Evolutionary conservation across 2,797 vertebrate species (phyloP).

Genomic region (Oryzias dopingdopingensis): DNA sequence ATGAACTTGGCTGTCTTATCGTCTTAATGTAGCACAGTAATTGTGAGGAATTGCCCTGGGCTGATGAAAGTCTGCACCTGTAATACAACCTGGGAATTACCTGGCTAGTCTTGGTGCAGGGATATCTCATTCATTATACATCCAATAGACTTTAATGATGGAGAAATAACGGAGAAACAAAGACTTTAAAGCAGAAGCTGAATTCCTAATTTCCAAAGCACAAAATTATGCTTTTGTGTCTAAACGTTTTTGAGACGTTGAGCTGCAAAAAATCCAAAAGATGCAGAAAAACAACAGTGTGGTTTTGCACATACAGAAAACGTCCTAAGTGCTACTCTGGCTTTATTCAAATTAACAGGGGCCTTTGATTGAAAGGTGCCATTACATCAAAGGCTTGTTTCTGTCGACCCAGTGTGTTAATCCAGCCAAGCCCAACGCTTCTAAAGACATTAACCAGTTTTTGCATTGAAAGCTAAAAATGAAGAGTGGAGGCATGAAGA

Average conservation of each 20-base stretch:
- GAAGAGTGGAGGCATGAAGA: background rate
- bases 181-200: conserved; percentile 6
- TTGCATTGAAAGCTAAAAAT: background rate
- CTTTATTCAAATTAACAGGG: conserved; percentile 21
- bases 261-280: conserved; percentile 6
- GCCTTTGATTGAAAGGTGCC: conserved; percentile 2
- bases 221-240: no score
- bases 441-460: background rate
- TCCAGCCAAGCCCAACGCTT: background rate
- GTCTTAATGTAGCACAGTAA: conserved; percentile 13
- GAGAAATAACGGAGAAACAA: conserved; percentile 12
- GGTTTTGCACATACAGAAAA: background rate
- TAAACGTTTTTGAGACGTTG: conserved; percentile 17
- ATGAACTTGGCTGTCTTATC: conserved; percentile 3
- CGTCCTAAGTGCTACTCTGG: conserved; percentile 7
- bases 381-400: conserved; percentile 2
- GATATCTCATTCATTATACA: conserved; percentile 26
- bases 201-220: no score
- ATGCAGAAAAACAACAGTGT: background rate
- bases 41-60: conserved; percentile 16
- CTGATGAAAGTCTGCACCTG: conserved; percentile 17
- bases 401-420: conserved; percentile 2
- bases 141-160: conserved; percentile 5
- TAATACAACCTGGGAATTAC: conserved; percentile 28
- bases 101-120: conserved; percentile 3